Evolutionary conservation across 2,888 invertebrate species (phyloP), one percentile per base, ranked within the genome.

Genomic region (Andrena hattorfiana): DNA sequence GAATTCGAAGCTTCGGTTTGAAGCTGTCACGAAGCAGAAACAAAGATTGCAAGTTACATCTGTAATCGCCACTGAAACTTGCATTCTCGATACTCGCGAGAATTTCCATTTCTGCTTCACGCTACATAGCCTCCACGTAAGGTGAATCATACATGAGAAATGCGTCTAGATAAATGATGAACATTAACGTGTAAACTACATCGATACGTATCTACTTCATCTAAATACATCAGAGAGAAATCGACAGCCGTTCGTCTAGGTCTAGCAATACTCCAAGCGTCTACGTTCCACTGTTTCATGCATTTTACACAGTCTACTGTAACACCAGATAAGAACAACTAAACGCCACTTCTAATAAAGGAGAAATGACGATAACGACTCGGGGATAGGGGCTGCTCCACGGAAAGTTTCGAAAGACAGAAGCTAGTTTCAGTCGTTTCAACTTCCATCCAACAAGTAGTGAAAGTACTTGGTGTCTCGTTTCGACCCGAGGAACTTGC

Each of bases 341-440:
- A 71, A 80, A 66, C 20, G 28, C 56, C 62, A 68, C 10, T 72
- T 26, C n/a, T 68, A 59, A 69, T 76, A 59, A 81, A 69, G 68
- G 49, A 73, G 49, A 60, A 59, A 72, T 63, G 72, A 73, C 69
- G 77, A 72, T 73, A 77, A 76, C 35, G 59, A 54, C 72, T 78
- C 72, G 80, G 69, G 74, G 80, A 81, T 75, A 73, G 79, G 73
- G 74, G 77, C 69, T 74, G 74, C 74, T 64, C 66, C 74, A 69
- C 48, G 64, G 67, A 56, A 75, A 66, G 51, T 75, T 10, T 63
- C 70, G 67, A 75, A 67, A n/a, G 35, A 59, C 79, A 35, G 70
- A 71, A 62, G 69, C 42, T 62, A 66, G 23, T 63, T 63, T 63
- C 35, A 20, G 49, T 32, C 23, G 62, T 62, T 63, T 32, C 7